Evolutionary conservation across 2,113 vertebrate genomes (phyloP).

Genomic region (Zapornia atra): DNA sequence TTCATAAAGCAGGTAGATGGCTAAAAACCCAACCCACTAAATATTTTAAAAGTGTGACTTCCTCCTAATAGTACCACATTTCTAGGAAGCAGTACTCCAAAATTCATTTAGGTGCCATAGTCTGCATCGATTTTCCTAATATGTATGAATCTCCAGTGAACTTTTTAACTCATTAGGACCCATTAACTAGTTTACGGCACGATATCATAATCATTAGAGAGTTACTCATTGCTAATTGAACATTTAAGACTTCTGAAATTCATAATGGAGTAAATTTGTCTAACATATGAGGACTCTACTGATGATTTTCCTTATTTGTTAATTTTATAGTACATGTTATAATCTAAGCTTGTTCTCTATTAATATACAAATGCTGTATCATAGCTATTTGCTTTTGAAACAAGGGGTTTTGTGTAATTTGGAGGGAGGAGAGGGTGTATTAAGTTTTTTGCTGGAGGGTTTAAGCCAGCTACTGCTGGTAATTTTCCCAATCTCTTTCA

Average conservation of each 20-base stretch:
- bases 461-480: background rate
- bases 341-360: background rate
- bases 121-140: background rate
- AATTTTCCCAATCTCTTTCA: background rate
- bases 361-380: background rate
- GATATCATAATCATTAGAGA: background rate
- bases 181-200: background rate
- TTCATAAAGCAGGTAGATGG: background rate
- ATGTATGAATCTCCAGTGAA: background rate
- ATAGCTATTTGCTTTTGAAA: background rate
- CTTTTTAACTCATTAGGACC: background rate
- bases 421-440: background rate
- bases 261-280: background rate
- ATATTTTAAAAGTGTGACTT: background rate
- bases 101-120: background rate
- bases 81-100: background rate
- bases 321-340: background rate
- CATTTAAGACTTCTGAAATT: background rate
- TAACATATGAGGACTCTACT: background rate
- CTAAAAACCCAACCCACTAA: accelerated
- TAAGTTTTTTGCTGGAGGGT: background rate
- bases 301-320: background rate
- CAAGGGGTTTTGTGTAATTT: background rate
- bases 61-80: background rate
- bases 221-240: background rate